Evolutionary conservation across 2,113 vertebrate genomes (phyloP).

Genomic region (Carollia perspicillata): DNA sequence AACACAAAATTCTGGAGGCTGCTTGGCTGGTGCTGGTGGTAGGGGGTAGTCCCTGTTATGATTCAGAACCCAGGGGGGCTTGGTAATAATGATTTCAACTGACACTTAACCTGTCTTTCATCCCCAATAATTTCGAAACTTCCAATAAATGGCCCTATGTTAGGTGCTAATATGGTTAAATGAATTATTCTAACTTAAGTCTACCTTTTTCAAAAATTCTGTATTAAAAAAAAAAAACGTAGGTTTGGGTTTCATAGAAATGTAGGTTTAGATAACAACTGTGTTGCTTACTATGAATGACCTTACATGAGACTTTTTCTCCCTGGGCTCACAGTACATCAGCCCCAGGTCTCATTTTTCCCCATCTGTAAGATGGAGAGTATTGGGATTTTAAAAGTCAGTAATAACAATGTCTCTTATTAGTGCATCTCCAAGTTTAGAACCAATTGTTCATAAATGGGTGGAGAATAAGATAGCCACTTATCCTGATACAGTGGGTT

Average conservation of each 20-base stretch:
- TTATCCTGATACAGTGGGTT: neutral
- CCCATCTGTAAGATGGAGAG: neutral
- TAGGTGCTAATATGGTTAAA: neutral
- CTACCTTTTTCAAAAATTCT: neutral
- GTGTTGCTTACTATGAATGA: neutral
- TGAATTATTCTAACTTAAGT: constrained; percentile 17
- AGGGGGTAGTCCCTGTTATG: constrained; percentile 31
- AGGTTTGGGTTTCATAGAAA: neutral
- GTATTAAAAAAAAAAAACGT: neutral
- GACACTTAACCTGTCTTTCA: constrained; percentile 31
- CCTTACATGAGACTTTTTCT: neutral
- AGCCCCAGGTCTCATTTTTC: neutral
- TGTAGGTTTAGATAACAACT: neutral
- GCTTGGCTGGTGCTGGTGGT: neutral
- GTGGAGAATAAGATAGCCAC: neutral
- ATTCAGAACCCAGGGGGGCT: neutral
- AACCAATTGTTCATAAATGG: neutral
- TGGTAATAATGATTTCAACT: neutral
- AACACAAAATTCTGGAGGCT: constrained; percentile 14
- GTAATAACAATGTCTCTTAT: neutral
- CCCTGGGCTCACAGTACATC: neutral
- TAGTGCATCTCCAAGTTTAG: neutral
- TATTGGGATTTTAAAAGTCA: neutral
- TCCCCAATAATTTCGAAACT: constrained; percentile 21
- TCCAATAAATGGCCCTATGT: neutral